phyloP scores from a whole-genome alignment of 2,113 vertebrate species.

The Syngnathus floridae region DNA sequence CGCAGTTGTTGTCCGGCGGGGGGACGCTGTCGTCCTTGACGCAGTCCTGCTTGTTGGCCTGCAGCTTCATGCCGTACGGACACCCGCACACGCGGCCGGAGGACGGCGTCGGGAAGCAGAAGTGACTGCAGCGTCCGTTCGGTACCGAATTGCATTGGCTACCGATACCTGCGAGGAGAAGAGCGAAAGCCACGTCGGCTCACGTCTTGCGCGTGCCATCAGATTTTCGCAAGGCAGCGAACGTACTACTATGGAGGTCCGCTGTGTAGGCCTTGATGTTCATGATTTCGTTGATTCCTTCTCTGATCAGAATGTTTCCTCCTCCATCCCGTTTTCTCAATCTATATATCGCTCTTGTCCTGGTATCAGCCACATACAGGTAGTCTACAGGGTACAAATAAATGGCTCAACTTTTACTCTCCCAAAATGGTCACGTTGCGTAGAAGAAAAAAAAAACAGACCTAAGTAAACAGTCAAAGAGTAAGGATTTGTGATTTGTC shows the following conservation, averaged over 20 bases:
- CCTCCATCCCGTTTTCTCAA: constrained; percentile 66
- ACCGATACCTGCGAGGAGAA: background rate
- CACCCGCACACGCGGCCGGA: constrained; percentile 60
- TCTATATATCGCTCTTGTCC: constrained; percentile 51
- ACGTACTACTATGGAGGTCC: constrained; percentile 60
- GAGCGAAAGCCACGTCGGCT: background rate
- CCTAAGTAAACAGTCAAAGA: constrained; percentile 62
- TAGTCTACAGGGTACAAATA: constrained; percentile 45
- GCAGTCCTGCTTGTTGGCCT: constrained; percentile 58
- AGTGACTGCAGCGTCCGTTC: constrained; percentile 69
- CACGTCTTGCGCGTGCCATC: too few species aligned
- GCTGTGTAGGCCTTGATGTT: constrained; percentile 62
- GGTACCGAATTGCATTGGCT: constrained; percentile 47
- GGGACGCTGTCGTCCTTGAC: constrained; percentile 58
- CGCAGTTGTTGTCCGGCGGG: constrained; percentile 58
- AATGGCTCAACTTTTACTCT: background rate
- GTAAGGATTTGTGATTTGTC: constrained; percentile 64
- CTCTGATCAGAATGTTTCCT: constrained; percentile 52
- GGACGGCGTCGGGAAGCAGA: constrained; percentile 64
- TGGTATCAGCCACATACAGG: constrained; percentile 63
- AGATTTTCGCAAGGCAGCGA: background rate
- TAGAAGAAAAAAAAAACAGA: constrained; percentile 13
- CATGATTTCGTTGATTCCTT: constrained; percentile 55
- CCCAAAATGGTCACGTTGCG: background rate
- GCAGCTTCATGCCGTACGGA: constrained; percentile 66